phyloP scores from a whole-genome alignment of 2,797 vertebrate genomes.

The Alectoris magna region DNA sequence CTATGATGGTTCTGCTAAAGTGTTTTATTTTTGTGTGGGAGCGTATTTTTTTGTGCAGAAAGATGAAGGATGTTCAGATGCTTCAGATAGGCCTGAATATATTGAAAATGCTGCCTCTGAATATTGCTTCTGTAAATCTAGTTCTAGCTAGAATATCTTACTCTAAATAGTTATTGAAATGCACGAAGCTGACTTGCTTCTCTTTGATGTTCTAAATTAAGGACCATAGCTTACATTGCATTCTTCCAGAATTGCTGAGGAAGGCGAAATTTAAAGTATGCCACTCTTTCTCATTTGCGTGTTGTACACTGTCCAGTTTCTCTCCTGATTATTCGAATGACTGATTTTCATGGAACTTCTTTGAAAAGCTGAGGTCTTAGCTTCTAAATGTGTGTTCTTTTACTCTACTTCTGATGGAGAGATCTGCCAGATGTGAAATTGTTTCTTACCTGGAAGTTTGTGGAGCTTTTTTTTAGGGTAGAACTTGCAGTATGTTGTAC shows the following conservation, averaged over 20 bases:
- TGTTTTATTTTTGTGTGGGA: neutral
- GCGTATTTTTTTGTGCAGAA: neutral
- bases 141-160: neutral
- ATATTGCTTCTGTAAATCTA: neutral
- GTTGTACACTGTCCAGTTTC: neutral
- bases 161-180: neutral
- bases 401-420: neutral
- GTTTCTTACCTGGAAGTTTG: neutral
- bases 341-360: neutral
- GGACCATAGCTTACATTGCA: neutral
- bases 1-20: neutral
- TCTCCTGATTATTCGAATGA: neutral
- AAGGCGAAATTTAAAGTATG: neutral
- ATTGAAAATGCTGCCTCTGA: neutral
- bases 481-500: neutral
- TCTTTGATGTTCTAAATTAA: neutral
- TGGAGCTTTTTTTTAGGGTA: neutral
- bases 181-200: neutral
- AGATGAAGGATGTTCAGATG: neutral
- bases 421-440: neutral
- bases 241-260: neutral
- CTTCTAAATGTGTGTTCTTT: neutral
- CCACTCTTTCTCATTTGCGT: neutral
- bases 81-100: neutral
- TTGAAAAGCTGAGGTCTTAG: neutral